A percentile compares a stretch with the other conserved stretches of the same genome.
phyloP scores from a whole-genome alignment of 2,797 vertebrate genomes.

The Artibeus lituratus region DNA sequence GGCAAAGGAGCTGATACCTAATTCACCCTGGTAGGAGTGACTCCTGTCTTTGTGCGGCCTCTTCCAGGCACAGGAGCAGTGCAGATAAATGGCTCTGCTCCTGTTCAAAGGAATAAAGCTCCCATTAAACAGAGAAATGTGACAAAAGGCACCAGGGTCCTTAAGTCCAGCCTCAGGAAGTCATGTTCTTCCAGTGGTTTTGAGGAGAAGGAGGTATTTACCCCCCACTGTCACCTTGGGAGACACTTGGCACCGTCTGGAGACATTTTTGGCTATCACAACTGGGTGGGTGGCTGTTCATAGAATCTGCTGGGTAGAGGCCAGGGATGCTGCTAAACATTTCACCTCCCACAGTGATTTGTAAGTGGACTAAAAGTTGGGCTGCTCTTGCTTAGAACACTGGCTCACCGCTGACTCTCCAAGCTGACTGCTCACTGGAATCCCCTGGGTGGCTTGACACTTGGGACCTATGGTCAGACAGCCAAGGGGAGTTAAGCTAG shows the following conservation, averaged over 20 bases:
- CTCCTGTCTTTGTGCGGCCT: background rate
- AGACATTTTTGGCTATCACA: background rate
- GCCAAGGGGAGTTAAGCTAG: background rate
- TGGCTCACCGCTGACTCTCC: background rate
- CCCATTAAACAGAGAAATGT: background rate
- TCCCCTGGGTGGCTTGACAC: background rate
- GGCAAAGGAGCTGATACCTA: background rate
- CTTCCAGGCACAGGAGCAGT: background rate
- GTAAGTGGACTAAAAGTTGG: background rate
- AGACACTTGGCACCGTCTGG: background rate
- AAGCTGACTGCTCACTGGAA: background rate
- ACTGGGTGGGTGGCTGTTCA: no score
- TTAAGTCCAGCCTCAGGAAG: background rate
- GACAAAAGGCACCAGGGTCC: background rate
- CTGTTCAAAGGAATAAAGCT: background rate
- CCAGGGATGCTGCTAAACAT: background rate
- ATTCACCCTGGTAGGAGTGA: background rate
- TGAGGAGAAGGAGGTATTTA: background rate
- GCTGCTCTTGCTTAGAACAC: background rate
- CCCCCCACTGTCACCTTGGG: fast-evolving
- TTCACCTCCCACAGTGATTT: background rate
- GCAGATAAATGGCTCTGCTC: background rate
- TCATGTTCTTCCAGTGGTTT: background rate
- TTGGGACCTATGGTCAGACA: background rate
- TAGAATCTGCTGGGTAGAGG: background rate